Base-by-base conservation (phyloP, 2,888 invertebrate genomes). In the Oscheius sp. region DNA sequence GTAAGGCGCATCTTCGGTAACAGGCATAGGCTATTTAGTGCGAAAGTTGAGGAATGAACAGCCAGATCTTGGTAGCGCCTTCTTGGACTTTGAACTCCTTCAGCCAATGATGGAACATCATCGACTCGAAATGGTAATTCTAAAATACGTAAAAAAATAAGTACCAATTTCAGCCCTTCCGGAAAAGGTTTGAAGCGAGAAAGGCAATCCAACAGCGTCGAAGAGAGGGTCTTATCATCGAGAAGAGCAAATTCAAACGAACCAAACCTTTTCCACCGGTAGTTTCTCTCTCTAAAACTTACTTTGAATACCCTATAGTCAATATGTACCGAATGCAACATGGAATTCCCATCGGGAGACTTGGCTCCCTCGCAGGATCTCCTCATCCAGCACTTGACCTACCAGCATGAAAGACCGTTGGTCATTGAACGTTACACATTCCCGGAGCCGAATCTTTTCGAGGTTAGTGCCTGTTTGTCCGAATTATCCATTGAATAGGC, bases 261-360 rank as follows among this genome's bases (percentile, higher is more conserved):
- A 81, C 81, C 7, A 81, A 79, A 37, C 75, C 79, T 11, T 81
- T 81, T 62, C 81, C 81, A 10, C 48, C 68, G 76, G 81, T 81
- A 9, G 68, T 75, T 74, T 63, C 48, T 32, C 5, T 11, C n/a
- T 70, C 10, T 58, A 1, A 48, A 10, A 3, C 13, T 37, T 50
- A 73, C 32, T n/a, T 50, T 51, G n/a, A 53, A 13, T 4, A 4
- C 10, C 58, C 76, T 80, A 68, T 70, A 81, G 81, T 76, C 81
- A 3, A 63, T 79, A 1, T 81, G 81, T 71, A 51, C 29, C 2
- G 77, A 77, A n/a, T 81, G 81, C 71, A 72, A 73, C 47, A 73
- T 68, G 10, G 71, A 77, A 13, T 35, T 81, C 13, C 35, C 57
- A 3, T 77, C 73, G 29, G 59, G 53, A 21, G 74, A 75, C 42